These are phyloP conservation scores for Chelon labrosus DNA, from an alignment of 2,797 vertebrate species.

Conservation along the genomic window DNA sequence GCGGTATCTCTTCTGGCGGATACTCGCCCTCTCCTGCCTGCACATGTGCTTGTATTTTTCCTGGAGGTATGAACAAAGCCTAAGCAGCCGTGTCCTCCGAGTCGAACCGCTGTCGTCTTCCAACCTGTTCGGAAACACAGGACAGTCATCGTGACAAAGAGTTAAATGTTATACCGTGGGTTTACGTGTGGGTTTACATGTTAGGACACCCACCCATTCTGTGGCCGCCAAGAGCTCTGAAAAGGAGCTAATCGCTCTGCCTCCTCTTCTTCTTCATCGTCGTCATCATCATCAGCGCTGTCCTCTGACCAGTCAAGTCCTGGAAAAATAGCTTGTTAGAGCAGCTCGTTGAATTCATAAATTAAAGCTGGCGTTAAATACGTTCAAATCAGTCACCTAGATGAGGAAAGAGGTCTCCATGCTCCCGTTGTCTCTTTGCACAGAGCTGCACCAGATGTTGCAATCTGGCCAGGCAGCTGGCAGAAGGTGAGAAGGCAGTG, in stretches of 20 bases:
- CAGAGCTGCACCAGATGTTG: slow-evolving; percentile 98
- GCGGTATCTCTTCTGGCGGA: slow-evolving; percentile 94
- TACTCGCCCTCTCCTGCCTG: slow-evolving; percentile 94
- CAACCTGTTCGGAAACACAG: slow-evolving; percentile 77
- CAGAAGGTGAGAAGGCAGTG: slow-evolving; percentile 90
- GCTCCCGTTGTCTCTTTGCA: slow-evolving; percentile 91
- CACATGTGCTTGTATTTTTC: slow-evolving; percentile 99
- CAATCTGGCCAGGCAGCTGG: slow-evolving; percentile 92
- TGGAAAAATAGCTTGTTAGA: slow-evolving; percentile 75
- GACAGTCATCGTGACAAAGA: not conserved
- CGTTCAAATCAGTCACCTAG: slow-evolving; percentile 86
- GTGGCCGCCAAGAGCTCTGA: slow-evolving; percentile 90
- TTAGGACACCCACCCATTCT: slow-evolving; percentile 81
- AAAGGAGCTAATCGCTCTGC: slow-evolving; percentile 88
- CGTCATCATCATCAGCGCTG: slow-evolving; percentile 91
- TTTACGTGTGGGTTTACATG: too few relatives aligned
- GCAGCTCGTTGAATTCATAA: slow-evolving; percentile 2
- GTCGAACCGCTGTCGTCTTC: slow-evolving; percentile 86
- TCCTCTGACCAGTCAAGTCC: slow-evolving; percentile 99
- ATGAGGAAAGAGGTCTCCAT: slow-evolving; percentile 96
- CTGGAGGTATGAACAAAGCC: slow-evolving; percentile 97
- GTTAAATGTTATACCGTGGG: not conserved
- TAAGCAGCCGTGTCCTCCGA: slow-evolving; percentile 92
- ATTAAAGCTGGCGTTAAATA: slow-evolving; percentile 16
- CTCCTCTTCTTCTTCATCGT: slow-evolving; percentile 88